Conservation (phyloP, 2,113 vertebrate species). For the Gobius niger region DNA sequence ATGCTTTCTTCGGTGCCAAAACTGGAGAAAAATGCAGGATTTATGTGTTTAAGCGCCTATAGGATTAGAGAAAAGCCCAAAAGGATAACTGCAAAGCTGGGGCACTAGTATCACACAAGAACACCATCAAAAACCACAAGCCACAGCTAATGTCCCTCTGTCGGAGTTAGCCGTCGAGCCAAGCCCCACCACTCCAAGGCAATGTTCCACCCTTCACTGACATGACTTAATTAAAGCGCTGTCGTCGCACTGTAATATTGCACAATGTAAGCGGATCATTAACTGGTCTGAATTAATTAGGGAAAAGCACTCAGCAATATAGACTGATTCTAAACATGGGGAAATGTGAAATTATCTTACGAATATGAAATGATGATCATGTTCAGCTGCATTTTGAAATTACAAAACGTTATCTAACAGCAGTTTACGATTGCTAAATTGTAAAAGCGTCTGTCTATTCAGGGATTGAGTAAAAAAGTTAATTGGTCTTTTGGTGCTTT, state of each 20-base stretch:
- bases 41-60: constrained; percentile 38
- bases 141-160: constrained; percentile 28
- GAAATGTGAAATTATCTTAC: background rate
- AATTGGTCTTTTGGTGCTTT: too few relatives aligned
- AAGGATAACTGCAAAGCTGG: constrained; percentile 15
- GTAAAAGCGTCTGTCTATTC: too few relatives aligned
- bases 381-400: too few relatives aligned
- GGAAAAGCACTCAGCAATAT: constrained; percentile 39
- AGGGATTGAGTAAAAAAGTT: too few relatives aligned
- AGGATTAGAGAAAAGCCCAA: constrained; percentile 41
- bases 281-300: constrained; percentile 68
- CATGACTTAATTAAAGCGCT: constrained; percentile 65
- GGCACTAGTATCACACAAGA: constrained; percentile 25
- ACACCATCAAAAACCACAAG: constrained; percentile 39
- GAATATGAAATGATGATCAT: too few relatives aligned
- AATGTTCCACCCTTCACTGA: constrained; percentile 54
- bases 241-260: constrained; percentile 59
- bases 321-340: constrained; percentile 57
- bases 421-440: too few relatives aligned
- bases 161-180: constrained; percentile 33
- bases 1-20: constrained; percentile 17
- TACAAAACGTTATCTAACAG: too few relatives aligned
- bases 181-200: constrained; percentile 29
- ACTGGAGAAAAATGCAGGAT: constrained; percentile 18
- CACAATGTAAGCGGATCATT: constrained; percentile 66